Percentiles rank a stretch among this genome's conserved stretches.
These are phyloP conservation scores for Centruroides vittatus DNA, from an alignment of 1,140 invertebrate genomes.

Conservation along the genomic window DNA sequence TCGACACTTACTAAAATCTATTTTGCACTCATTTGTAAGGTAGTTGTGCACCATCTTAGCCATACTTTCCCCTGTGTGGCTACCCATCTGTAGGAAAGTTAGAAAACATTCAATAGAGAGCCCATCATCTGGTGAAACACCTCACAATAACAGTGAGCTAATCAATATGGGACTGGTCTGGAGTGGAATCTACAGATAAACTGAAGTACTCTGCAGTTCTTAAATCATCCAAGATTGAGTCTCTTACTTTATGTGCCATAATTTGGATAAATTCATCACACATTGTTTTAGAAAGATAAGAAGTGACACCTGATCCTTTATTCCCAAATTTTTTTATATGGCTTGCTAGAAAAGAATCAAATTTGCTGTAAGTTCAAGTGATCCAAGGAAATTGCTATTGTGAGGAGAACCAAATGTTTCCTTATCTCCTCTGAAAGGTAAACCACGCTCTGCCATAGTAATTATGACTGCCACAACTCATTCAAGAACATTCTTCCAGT, in stretches of 20 bases:
- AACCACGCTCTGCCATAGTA: background rate
- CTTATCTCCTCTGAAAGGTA: conserved; percentile 2
- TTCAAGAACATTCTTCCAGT: too few species aligned
- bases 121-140: background rate
- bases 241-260: background rate
- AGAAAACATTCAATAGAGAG: background rate
- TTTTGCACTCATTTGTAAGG: background rate
- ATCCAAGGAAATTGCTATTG: conserved; percentile 10
- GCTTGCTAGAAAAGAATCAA: conserved; percentile 5
- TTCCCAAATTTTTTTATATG: conserved; percentile 10
- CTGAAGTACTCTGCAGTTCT: background rate
- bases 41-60: background rate
- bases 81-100: background rate
- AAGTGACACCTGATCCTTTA: background rate
- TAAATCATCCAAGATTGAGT: background rate
- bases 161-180: conserved; percentile 28
- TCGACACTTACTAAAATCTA: conserved; percentile 15
- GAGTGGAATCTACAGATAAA: conserved; percentile 24
- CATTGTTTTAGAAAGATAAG: conserved; percentile 7
- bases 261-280: conserved; percentile 13
- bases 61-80: background rate
- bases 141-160: conserved; percentile 22
- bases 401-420: background rate
- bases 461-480: too few species aligned
- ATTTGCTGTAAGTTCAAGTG: conserved; percentile 11